phyloP scores from a whole-genome alignment of 2,888 invertebrate species.

The Uloborus plumipes region DNA sequence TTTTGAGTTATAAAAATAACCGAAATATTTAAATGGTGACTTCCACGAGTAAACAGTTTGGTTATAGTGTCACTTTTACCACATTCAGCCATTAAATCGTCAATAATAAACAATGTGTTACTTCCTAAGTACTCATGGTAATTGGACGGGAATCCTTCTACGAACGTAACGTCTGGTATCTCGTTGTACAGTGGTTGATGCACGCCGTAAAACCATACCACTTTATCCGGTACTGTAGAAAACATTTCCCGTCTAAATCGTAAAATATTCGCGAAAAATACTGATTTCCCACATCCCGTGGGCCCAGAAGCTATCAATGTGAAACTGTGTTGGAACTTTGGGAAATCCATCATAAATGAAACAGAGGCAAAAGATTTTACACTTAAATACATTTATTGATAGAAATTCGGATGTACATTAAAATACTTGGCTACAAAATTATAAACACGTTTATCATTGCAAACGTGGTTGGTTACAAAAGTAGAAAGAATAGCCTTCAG shows the following conservation, averaged over 20 bases:
- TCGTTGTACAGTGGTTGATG: slow-evolving; percentile 1
- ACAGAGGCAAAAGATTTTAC: neutral
- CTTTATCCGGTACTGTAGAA: neutral
- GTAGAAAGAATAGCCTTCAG: neutral
- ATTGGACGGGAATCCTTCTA: slow-evolving; percentile 2
- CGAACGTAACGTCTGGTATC: neutral
- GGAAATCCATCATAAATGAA: slow-evolving; percentile 7
- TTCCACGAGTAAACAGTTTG: no score
- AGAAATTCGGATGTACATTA: neutral
- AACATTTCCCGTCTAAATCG: neutral
- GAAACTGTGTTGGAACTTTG: slow-evolving; percentile 1
- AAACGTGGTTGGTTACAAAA: neutral
- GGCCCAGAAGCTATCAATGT: neutral
- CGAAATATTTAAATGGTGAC: no score
- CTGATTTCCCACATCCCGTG: neutral
- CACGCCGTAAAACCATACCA: slow-evolving; percentile 1
- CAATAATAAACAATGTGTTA: no score
- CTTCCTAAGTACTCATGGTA: neutral
- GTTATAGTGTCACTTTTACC: no score
- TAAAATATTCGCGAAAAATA: neutral
- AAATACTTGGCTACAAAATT: no score
- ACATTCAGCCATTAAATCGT: no score
- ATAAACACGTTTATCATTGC: slow-evolving; percentile 3
- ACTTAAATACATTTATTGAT: slow-evolving; percentile 5
- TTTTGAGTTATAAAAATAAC: no score